A percentile compares a stretch with the other conserved stretches of the same genome.
Evolutionary conservation across 2,888 invertebrate genomes (phyloP).

Genomic region (Idaea dimidiata): DNA sequence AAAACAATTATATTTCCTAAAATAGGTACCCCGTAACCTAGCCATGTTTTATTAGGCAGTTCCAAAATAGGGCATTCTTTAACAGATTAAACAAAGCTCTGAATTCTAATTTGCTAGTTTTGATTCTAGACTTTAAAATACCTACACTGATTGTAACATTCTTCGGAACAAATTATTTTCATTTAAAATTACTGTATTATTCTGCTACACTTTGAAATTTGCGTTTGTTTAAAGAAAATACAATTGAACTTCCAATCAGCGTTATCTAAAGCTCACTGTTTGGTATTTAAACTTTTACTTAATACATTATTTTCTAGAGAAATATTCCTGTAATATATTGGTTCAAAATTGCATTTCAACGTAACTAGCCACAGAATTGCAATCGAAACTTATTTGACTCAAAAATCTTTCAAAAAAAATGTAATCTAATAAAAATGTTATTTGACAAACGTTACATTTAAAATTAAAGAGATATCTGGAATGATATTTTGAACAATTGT

Average conservation of each 20-base stretch:
- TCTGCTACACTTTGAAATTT: neutral
- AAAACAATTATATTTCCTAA: constrained; percentile 17
- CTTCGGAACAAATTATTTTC: neutral
- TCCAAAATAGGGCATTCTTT: neutral
- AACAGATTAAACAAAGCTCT: neutral
- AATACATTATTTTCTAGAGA: too few relatives aligned
- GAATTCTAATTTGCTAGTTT: neutral
- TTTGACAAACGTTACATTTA: too few relatives aligned
- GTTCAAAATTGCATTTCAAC: too few relatives aligned
- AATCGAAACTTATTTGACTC: too few relatives aligned
- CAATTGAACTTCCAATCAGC: constrained; percentile 28
- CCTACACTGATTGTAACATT: neutral
- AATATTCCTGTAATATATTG: too few relatives aligned
- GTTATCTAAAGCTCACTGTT: too few relatives aligned
- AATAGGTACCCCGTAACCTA: constrained; percentile 9
- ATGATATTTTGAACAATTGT: too few relatives aligned
- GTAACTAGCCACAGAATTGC: too few relatives aligned
- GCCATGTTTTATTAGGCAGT: neutral
- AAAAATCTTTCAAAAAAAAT: too few relatives aligned
- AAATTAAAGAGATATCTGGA: too few relatives aligned
- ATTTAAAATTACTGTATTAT: neutral
- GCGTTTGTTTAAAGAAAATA: constrained; percentile 3
- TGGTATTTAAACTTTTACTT: too few relatives aligned
- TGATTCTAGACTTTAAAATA: neutral
- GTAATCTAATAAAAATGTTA: too few relatives aligned